Conservation (phyloP, 2,797 vertebrate genomes). For the Acropternis orthonyx region DNA sequence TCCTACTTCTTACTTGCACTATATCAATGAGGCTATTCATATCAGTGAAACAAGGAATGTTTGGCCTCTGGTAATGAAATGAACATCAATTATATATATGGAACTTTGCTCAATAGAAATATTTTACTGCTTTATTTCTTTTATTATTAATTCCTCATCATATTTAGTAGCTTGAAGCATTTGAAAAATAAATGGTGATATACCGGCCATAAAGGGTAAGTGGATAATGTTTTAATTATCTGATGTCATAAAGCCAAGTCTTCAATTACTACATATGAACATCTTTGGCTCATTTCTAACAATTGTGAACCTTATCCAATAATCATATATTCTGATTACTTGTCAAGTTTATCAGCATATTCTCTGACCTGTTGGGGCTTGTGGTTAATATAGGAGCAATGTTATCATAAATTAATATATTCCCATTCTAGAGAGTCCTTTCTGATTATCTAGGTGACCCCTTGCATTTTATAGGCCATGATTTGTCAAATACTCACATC, state of each 20-base stretch:
- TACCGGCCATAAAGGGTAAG: conserved; percentile 14
- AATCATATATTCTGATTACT: conserved; percentile 26
- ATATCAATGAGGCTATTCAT: background rate
- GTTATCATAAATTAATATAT: background rate
- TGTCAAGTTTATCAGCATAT: background rate
- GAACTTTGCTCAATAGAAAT: background rate
- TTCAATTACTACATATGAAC: background rate
- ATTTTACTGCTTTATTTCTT: background rate
- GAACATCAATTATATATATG: background rate
- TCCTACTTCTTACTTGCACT: background rate
- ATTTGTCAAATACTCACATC: background rate
- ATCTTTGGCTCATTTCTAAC: background rate
- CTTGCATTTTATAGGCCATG: background rate
- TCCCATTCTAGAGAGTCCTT: background rate
- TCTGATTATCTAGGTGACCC: background rate
- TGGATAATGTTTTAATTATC: conserved; percentile 52
- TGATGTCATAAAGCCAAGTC: conserved; percentile 18
- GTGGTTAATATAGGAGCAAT: background rate
- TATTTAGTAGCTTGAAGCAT: conserved; percentile 23
- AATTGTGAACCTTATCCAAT: background rate
- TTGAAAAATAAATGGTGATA: conserved; percentile 33
- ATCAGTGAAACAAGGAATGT: background rate
- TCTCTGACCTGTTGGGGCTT: background rate
- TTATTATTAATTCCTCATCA: background rate
- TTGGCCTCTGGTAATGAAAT: background rate